A percentile compares a stretch with the other conserved stretches of the same genome.
These are phyloP conservation scores for Rhagoletis zephyria DNA, from an alignment of 1,140 invertebrate species.

Conservation along the genomic window DNA sequence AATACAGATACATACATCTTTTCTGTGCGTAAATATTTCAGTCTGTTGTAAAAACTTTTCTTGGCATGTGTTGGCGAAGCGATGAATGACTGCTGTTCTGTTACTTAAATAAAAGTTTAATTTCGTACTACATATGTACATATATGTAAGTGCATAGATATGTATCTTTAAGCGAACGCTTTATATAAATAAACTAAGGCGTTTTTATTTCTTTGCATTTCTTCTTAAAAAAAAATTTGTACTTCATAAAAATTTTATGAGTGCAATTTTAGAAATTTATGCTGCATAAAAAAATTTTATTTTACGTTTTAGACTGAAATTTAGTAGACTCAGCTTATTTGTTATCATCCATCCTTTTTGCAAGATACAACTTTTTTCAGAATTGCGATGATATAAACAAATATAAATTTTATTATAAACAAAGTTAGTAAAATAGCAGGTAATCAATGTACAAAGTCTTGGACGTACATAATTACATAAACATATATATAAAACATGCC, in stretches of 20 bases:
- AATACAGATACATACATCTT: neutral
- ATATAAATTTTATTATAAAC: conserved; percentile 32
- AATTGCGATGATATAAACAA: neutral
- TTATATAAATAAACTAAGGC: neutral
- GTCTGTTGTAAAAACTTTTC: neutral
- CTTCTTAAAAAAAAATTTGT: neutral
- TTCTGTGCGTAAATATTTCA: neutral
- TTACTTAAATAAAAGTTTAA: neutral
- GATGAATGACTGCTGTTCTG: neutral
- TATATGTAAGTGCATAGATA: neutral
- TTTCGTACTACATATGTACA: neutral
- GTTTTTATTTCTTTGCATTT: neutral
- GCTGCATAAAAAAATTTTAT: neutral
- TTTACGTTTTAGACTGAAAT: neutral
- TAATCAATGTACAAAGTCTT: neutral
- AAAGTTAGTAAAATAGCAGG: neutral
- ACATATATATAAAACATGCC: no score
- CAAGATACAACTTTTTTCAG: neutral
- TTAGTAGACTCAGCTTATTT: neutral
- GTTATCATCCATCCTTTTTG: neutral
- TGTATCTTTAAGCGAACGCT: neutral
- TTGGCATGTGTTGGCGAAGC: neutral
- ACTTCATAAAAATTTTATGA: conserved; percentile 38
- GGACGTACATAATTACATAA: neutral
- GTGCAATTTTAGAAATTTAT: neutral